phyloP scores from a whole-genome alignment of 2,888 invertebrate species.

The Eugnorisma glareosa region DNA sequence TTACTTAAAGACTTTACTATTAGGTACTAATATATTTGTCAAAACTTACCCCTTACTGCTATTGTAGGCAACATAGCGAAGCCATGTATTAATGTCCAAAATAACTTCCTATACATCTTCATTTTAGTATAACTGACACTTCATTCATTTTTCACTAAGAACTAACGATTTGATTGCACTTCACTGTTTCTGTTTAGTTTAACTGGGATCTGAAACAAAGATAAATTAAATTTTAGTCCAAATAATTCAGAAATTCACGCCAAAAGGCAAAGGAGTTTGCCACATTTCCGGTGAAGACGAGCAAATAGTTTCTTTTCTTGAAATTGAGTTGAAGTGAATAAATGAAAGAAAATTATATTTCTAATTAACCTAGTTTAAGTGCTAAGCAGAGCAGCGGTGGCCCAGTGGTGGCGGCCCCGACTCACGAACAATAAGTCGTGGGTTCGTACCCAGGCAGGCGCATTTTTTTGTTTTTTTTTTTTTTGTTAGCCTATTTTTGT shows the following conservation, averaged over 20 bases:
- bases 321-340: neutral
- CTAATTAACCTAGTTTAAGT: neutral
- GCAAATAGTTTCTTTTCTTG: neutral
- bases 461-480: too few species aligned
- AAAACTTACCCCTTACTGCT: conserved; percentile 74
- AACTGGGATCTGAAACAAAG: conserved; percentile 60
- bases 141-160: conserved; percentile 12
- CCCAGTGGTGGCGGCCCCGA: too few species aligned
- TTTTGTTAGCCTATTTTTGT: too few species aligned
- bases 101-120: conserved; percentile 72
- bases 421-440: too few species aligned
- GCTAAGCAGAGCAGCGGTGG: too few species aligned
- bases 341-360: neutral
- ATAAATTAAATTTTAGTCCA: neutral
- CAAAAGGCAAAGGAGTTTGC: neutral
- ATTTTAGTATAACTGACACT: conserved; percentile 62
- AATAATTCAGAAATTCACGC: neutral
- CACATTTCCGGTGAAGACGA: neutral
- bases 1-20: neutral
- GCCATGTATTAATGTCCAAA: conserved; percentile 74
- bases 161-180: conserved; percentile 19
- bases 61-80: conserved; percentile 76
- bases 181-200: conserved; percentile 1
- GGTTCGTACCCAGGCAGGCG: too few species aligned
- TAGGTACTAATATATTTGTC: neutral